Evolutionary conservation across 2,797 vertebrate species (phyloP), one percentile per base, ranked within the genome.

Genomic region (Remorina albescens): DNA sequence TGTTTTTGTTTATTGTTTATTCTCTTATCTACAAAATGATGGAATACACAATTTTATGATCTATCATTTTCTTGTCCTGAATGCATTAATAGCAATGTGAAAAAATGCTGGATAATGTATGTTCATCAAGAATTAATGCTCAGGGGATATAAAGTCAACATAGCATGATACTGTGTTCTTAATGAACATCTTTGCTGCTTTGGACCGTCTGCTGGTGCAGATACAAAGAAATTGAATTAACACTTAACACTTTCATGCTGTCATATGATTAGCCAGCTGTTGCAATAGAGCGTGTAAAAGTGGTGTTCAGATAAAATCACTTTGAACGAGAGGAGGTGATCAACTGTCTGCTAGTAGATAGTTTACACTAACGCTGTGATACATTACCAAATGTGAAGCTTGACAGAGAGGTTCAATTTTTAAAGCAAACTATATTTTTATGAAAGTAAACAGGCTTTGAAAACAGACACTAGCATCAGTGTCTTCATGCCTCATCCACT

Each of bases 231-330:
- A 62, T 15, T 26, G 12, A 25, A 64, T 56, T 46, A n/a, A n/a
- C n/a, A n/a, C n/a, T n/a, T 74, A 78, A 73, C 61, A 59, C 75
- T 64, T 79, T 30, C 21, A 63, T 25, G 4, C 18, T 7, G 9
- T 74, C 36, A 54, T 21, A 36, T 13, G 7, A 21, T 44, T 21
- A 25, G 50, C 30, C 6, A 1, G 25, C 41, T 74, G 66, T 12
- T 30, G 37, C 46, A 19, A 57, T 47, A 37, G 64, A 47, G 28
- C 59, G 53, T 76, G 72, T 28, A 42, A 69, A 73, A 55, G 46
- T 76, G 58, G 54, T 74, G 80, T 54, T 76, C 30, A 57, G 9
- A 62, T 19, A 5, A 18, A 36, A 58, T 0, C 7, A 39, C 18
- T 41, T 16, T 61, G 25, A 54, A 54, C 44, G 60, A 19, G 6